Evolutionary conservation across 2,797 vertebrate species (phyloP).

Genomic region (Rhincodon typus): DNA sequence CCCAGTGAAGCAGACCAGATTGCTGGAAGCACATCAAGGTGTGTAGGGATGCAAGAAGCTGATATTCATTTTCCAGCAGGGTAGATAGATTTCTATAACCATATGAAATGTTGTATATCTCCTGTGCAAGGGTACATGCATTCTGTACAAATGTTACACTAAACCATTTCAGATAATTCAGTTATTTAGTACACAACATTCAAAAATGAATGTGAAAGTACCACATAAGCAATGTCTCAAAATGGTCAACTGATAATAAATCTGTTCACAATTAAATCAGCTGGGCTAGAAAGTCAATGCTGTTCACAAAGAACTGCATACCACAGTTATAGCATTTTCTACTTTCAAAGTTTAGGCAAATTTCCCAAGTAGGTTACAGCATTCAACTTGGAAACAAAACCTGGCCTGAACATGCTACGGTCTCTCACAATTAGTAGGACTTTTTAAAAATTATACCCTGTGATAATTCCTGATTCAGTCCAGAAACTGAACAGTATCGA

Average conservation of each 20-base stretch:
- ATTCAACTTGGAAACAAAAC: conserved; percentile 6
- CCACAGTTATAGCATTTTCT: conserved; percentile 11
- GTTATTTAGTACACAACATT: conserved; percentile 13
- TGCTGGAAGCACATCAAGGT: background rate
- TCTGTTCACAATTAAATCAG: conserved; percentile 12
- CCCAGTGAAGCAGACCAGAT: conserved; percentile 15
- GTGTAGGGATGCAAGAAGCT: background rate
- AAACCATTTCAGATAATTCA: conserved; percentile 28
- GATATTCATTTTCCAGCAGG: conserved; percentile 18
- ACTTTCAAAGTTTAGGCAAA: background rate
- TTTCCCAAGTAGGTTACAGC: conserved; percentile 9
- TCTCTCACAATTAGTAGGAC: conserved; percentile 15
- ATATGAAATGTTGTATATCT: conserved; percentile 21
- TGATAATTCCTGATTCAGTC: conserved; percentile 22
- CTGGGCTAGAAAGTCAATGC: conserved; percentile 27
- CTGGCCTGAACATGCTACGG: conserved; percentile 15
- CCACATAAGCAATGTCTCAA: conserved; percentile 1
- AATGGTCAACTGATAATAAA: background rate
- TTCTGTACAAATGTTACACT: conserved; percentile 34
- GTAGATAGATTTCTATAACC: conserved; percentile 4
- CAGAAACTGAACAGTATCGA: conserved; percentile 15
- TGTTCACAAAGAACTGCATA: conserved; percentile 17
- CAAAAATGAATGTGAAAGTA: conserved; percentile 32
- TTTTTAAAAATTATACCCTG: conserved; percentile 31
- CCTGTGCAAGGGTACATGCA: conserved; percentile 27